A percentile compares a stretch with the other conserved stretches of the same genome.
These are phyloP conservation scores for Threskiornis aethiopicus DNA, from an alignment of 2,797 vertebrate species.

Conservation along the genomic window DNA sequence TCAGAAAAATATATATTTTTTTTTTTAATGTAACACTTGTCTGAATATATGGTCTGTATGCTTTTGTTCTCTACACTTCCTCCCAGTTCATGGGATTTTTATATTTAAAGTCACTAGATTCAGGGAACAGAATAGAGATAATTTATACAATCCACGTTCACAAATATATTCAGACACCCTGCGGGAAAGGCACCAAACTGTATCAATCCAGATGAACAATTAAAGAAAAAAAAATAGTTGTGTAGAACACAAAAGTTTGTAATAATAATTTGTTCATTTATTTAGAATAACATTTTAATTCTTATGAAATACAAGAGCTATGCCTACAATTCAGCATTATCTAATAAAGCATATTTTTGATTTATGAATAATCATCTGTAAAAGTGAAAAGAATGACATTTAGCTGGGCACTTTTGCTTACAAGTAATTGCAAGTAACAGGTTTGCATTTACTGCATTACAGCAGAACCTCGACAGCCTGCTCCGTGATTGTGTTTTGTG, in stretches of 20 bases:
- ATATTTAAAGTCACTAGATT: neutral
- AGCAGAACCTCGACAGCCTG: neutral
- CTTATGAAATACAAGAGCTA: neutral
- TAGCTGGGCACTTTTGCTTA: neutral
- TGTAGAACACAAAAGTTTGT: neutral
- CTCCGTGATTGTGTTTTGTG: neutral
- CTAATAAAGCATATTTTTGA: neutral
- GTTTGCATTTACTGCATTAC: neutral
- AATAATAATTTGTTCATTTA: conserved; percentile 6
- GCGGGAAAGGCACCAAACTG: neutral
- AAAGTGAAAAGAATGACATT: neutral
- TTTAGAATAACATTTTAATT: conserved; percentile 12
- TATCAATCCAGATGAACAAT: neutral
- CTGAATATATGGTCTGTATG: neutral
- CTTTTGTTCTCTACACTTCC: neutral
- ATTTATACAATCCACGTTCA: neutral
- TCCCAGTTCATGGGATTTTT: neutral
- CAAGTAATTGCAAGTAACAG: neutral
- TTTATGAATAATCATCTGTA: neutral
- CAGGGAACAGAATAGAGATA: neutral
- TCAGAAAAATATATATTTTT: neutral
- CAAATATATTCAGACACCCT: neutral
- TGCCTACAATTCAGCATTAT: neutral
- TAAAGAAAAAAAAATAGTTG: neutral
- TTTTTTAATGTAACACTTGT: neutral